phyloP scores from a whole-genome alignment of 2,888 invertebrate genomes.

The Lepidochrysops patricia region DNA sequence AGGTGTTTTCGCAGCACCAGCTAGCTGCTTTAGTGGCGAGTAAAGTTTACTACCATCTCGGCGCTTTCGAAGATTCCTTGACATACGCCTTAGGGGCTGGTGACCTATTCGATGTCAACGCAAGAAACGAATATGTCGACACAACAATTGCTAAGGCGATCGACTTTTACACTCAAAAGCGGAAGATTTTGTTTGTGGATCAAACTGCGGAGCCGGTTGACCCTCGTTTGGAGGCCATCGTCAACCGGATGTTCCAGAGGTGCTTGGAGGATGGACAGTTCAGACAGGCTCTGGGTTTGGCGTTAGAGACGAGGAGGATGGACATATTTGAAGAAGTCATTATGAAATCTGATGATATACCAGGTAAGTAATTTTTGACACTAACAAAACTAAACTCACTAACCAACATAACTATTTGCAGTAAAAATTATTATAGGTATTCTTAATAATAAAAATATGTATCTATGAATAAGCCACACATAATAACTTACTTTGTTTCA shows the following conservation, averaged over 20 bases:
- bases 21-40: slow-evolving; percentile 97
- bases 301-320: slow-evolving; percentile 96
- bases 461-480: too few relatives aligned
- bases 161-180: slow-evolving; percentile 94
- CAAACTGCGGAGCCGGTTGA: slow-evolving; percentile 82
- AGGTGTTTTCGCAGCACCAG: slow-evolving; percentile 89
- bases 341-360: slow-evolving; percentile 91
- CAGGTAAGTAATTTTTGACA: slow-evolving; percentile 51
- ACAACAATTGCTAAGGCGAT: slow-evolving; percentile 98
- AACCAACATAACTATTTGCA: too few relatives aligned
- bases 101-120: slow-evolving; percentile 94
- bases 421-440: too few relatives aligned
- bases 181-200: slow-evolving; percentile 82
- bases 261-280: slow-evolving; percentile 96
- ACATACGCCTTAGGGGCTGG: slow-evolving; percentile 98
- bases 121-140: slow-evolving; percentile 95
- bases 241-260: slow-evolving; percentile 97
- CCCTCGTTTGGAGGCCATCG: slow-evolving; percentile 90
- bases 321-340: slow-evolving; percentile 96
- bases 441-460: too few relatives aligned
- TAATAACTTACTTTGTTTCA: too few relatives aligned
- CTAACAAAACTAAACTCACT: too few relatives aligned
- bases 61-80: slow-evolving; percentile 96
- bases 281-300: slow-evolving; percentile 95
- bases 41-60: slow-evolving; percentile 98